Percentiles rank a stretch among this genome's conserved stretches.
Conservation (phyloP, 2,113 vertebrate genomes). For the Prinia subflava region DNA sequence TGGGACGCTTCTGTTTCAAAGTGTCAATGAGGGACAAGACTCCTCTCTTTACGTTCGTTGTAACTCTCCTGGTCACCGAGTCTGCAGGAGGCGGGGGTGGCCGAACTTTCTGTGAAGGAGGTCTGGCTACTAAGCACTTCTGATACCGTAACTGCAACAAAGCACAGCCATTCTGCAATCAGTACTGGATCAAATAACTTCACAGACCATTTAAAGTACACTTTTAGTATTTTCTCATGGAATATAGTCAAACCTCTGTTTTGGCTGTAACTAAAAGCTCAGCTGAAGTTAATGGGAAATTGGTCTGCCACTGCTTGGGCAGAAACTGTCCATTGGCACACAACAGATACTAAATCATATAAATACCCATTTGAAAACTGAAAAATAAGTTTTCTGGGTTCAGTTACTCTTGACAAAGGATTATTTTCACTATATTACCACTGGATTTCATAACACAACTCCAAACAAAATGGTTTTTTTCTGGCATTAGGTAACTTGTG, state of each 20-base stretch:
- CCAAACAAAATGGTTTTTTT: background rate
- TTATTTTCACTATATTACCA: background rate
- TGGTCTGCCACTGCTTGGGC: background rate
- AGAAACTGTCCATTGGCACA: background rate
- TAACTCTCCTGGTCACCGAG: slow-evolving; percentile 91
- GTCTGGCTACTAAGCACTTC: slow-evolving; percentile 95
- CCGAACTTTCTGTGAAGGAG: slow-evolving; percentile 85
- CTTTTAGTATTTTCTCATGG: background rate
- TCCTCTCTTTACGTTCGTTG: slow-evolving; percentile 92
- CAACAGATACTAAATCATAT: fast-evolving
- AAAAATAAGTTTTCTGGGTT: background rate
- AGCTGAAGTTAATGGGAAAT: background rate
- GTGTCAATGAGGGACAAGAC: slow-evolving; percentile 98
- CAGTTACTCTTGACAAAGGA: background rate
- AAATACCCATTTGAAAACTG: background rate
- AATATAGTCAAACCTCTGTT: background rate
- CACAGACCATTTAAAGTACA: background rate
- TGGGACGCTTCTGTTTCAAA: slow-evolving; percentile 96
- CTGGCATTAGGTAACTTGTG: background rate
- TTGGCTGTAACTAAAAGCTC: background rate
- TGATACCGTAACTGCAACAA: slow-evolving; percentile 89
- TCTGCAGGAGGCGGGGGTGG: slow-evolving; percentile 85
- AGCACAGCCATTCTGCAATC: background rate
- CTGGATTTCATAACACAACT: background rate
- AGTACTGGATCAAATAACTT: background rate